Percentiles rank a stretch among this genome's conserved stretches.
phyloP scores from a whole-genome alignment of 2,797 vertebrate genomes.

The Eulemur rubriventer region DNA sequence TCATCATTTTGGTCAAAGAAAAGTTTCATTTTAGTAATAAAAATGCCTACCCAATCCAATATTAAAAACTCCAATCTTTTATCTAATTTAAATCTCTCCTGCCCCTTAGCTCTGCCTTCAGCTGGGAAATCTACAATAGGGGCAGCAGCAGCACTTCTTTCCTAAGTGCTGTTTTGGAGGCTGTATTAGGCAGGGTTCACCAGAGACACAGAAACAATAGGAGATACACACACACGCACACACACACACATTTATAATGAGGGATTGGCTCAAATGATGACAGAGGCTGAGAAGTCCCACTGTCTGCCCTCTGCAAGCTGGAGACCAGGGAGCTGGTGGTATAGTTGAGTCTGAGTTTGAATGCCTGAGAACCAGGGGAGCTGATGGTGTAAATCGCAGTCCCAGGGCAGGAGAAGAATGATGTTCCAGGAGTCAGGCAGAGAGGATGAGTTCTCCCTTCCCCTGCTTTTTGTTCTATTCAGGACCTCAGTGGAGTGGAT shows the following conservation, averaged over 20 bases:
- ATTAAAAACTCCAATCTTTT: neutral
- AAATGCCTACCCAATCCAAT: neutral
- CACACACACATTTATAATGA: neutral
- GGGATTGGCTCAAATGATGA: neutral
- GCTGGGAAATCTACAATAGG: neutral
- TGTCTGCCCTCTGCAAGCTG: neutral
- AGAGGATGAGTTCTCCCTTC: neutral
- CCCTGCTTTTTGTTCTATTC: neutral
- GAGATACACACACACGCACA: too few species aligned
- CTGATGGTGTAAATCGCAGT: too few species aligned
- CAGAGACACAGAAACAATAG: neutral
- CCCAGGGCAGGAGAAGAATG: too few species aligned
- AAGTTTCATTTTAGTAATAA: neutral
- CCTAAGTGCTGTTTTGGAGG: neutral
- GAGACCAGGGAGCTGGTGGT: neutral
- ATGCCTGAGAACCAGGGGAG: neutral
- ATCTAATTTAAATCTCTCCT: neutral
- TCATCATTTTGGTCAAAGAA: neutral
- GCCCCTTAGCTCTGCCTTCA: neutral
- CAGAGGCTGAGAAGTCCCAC: too few species aligned
- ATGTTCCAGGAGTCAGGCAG: neutral
- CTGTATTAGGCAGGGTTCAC: neutral
- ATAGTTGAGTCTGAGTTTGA: neutral
- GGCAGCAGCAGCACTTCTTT: neutral
- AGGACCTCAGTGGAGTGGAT: neutral